Evolutionary conservation across 2,113 vertebrate species (phyloP), one percentile per base, ranked within the genome.

Genomic region (Blennius ocellaris): DNA sequence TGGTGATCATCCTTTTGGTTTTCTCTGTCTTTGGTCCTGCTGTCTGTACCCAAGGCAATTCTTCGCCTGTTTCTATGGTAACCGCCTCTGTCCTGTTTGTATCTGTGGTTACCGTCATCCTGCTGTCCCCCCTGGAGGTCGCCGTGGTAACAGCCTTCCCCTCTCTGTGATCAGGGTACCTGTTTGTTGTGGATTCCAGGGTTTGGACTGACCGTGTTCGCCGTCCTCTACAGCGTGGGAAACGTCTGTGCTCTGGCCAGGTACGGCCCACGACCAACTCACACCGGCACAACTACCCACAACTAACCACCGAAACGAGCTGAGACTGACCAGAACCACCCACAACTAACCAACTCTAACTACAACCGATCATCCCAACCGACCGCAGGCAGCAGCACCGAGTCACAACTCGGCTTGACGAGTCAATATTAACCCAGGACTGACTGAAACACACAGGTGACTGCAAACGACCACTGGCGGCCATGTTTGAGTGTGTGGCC

Each of bases 211-310:
- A 38, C 69, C 9, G 77, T 93, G 36, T 94, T 94, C 12, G 91
- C 89, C 0, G 85, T 93, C 8, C 81, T 94, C 65, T 94, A 94
- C 87, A 94, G 76, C 1, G 44, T 90, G 8, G 94, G 93, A 16
- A 94, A 94, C 49, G 6, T 94, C 64, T 88, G 81, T 6, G 90
- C 93, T 57, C 79, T 94, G 44, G 61, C 75, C 73, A 94, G 94
- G 94, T 94, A 82, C 45, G 41, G n/a, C 38, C n/a, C 5, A 21
- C 7, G 14, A 30, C 21, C 4, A 30, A 30, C 21, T 30, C 2
- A 30, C 21, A 30, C 21, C 4, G 21, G 4, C 21, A 30, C 11
- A 45, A 45, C 44, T 11, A 44, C 15, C 47, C 14, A 49, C 6
- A 6, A 48, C 45, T 7, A n/a, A 49, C 47, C 47, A 49, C 21